A percentile compares a stretch with the other conserved stretches of the same genome.
phyloP scores from a whole-genome alignment of 2,113 vertebrate species.

The Hippocampus barbouri region DNA sequence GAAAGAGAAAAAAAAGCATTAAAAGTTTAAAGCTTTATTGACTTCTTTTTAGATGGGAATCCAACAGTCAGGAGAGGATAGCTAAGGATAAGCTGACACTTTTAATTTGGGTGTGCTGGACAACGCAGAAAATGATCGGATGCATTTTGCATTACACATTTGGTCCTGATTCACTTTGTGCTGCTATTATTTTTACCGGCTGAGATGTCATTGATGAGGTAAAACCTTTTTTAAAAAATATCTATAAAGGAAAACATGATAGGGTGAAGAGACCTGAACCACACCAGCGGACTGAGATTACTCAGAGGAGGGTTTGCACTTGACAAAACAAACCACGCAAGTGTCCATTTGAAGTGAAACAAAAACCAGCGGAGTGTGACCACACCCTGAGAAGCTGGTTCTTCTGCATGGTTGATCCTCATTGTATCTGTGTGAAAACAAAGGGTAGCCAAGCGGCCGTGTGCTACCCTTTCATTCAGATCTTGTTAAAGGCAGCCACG shows the following conservation, averaged over 20 bases:
- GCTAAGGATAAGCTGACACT: neutral
- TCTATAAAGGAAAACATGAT: neutral
- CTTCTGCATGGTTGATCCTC: neutral
- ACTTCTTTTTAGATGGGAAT: constrained; percentile 8
- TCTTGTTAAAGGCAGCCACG: constrained; percentile 95
- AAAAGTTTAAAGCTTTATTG: constrained; percentile 45
- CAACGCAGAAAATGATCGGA: neutral
- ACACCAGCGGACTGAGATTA: neutral
- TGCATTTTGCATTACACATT: neutral
- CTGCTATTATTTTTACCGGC: neutral
- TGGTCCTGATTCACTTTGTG: neutral
- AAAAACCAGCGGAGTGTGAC: neutral
- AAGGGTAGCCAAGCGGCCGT: neutral
- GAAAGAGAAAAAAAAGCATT: constrained; percentile 2
- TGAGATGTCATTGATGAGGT: neutral
- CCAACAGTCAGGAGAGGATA: neutral
- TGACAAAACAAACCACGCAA: neutral
- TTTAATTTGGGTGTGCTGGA: neutral
- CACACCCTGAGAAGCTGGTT: neutral
- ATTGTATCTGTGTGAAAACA: neutral
- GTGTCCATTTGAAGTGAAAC: neutral
- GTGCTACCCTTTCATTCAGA: constrained; percentile 65
- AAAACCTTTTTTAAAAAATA: neutral
- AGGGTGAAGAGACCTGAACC: neutral
- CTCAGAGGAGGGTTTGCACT: neutral